Percentiles rank a stretch among this genome's conserved stretches.
These are phyloP conservation scores for Spinibarbus caldwelli DNA, from an alignment of 2,797 vertebrate genomes.

Conservation along the genomic window DNA sequence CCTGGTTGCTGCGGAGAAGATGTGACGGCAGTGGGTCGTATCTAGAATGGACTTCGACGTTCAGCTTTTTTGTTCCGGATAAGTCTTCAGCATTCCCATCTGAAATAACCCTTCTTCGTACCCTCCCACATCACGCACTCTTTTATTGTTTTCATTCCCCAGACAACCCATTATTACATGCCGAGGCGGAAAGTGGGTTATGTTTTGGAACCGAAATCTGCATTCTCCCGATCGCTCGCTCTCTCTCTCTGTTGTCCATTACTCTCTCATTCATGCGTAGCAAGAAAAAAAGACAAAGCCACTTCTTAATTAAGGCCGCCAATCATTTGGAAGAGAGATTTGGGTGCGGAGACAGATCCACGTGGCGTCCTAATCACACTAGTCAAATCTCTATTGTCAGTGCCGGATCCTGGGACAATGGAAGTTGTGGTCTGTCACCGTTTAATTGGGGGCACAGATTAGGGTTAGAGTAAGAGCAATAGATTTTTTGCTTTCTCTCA, in stretches of 20 bases:
- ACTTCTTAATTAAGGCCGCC: constrained; percentile 72
- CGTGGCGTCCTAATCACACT: constrained; percentile 57
- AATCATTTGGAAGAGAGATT: constrained; percentile 60
- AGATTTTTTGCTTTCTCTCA: constrained; percentile 29
- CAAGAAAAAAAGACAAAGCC: constrained; percentile 46
- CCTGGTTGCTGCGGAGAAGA: constrained; percentile 14
- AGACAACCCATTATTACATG: constrained; percentile 68
- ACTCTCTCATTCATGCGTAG: constrained; percentile 42
- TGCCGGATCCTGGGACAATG: constrained; percentile 56
- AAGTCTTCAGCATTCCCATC: not conserved
- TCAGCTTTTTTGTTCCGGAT: not conserved
- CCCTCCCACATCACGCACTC: constrained; percentile 28
- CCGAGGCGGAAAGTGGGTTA: constrained; percentile 71
- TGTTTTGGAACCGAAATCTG: constrained; percentile 66
- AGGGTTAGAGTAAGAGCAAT: constrained; percentile 62
- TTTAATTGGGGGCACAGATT: constrained; percentile 65
- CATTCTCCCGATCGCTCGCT: constrained; percentile 2
- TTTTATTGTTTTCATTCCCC: constrained; percentile 55
- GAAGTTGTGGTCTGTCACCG: constrained; percentile 46
- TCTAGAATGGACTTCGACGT: not conserved
- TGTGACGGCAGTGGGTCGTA: constrained; percentile 10
- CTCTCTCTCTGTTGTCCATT: constrained; percentile 23
- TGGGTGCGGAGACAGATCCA: constrained; percentile 32
- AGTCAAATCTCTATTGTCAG: constrained; percentile 65
- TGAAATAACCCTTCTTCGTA: constrained; percentile 17